Percentiles rank a stretch among this genome's conserved stretches.
Conservation (phyloP, 2,797 vertebrate species). For the Argyrosomus regius region DNA sequence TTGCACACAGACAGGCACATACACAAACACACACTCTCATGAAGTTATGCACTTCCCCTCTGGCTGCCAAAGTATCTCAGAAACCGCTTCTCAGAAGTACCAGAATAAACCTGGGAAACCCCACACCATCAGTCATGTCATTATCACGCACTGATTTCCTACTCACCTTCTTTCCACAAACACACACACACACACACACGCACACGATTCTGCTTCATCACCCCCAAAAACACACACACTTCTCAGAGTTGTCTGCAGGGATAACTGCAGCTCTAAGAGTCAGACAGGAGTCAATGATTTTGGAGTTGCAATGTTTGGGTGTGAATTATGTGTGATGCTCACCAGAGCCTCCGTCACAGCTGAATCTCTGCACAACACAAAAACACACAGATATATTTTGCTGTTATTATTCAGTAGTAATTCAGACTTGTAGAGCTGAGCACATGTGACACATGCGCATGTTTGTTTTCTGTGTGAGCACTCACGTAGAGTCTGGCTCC, state of each 20-base stretch:
- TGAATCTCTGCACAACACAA: constrained; percentile 79
- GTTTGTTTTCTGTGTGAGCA: background rate
- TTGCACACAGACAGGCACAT: background rate
- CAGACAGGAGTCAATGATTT: constrained; percentile 5
- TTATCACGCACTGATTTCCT: constrained; percentile 35
- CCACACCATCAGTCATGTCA: constrained; percentile 53
- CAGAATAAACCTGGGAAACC: constrained; percentile 77
- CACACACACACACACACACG: constrained; percentile 3
- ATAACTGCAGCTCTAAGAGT: constrained; percentile 11
- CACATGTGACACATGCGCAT: background rate
- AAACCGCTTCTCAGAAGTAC: constrained; percentile 64
- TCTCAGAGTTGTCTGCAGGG: background rate
- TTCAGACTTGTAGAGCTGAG: background rate
- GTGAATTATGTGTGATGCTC: constrained; percentile 67
- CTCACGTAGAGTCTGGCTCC: constrained; percentile 90
- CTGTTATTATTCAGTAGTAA: background rate
- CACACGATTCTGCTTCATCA: background rate
- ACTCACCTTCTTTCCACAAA: background rate
- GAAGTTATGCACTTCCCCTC: constrained; percentile 16
- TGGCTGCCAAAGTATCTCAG: constrained; percentile 42
- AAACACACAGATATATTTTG: background rate
- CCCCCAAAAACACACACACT: background rate
- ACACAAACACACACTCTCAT: background rate
- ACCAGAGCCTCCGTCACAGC: constrained; percentile 80
- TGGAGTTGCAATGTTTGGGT: constrained; percentile 20